Evolutionary conservation across 2,888 invertebrate genomes (phyloP).

Genomic region (Clunio marinus): DNA sequence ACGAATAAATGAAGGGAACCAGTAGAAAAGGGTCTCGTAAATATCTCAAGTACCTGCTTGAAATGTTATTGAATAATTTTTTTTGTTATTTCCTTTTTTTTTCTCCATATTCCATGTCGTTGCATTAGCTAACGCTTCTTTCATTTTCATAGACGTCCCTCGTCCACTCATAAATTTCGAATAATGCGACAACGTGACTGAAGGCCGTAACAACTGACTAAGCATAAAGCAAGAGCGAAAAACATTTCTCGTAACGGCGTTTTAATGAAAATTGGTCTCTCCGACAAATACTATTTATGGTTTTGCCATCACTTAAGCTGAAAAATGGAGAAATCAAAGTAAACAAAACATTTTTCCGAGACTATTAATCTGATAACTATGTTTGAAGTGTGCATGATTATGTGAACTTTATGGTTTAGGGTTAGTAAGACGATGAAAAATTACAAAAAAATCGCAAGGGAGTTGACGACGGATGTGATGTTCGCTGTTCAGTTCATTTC

Average conservation of each 20-base stretch:
- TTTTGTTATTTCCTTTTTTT: background rate
- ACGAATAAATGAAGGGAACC: background rate
- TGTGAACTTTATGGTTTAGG: no score
- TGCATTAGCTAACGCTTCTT: no score
- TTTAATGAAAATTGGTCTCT: conserved; percentile 23
- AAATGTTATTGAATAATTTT: background rate
- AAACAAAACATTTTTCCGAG: background rate
- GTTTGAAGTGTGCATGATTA: no score
- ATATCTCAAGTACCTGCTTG: conserved; percentile 30
- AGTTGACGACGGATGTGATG: no score
- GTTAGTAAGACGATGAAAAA: no score
- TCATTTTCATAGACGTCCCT: no score
- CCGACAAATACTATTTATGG: conserved; percentile 8
- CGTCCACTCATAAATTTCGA: background rate
- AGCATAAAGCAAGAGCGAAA: background rate
- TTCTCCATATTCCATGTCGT: background rate
- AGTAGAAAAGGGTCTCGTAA: background rate
- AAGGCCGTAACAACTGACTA: background rate
- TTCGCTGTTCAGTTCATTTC: background rate
- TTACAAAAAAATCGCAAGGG: no score
- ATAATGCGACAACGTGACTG: conserved; percentile 20
- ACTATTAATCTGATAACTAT: conserved; percentile 8
- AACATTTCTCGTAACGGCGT: conserved; percentile 3
- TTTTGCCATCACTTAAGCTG: background rate
- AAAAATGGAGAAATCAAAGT: conserved; percentile 16